Base-by-base conservation (phyloP, 2,888 invertebrate genomes). In the Hypercompe scribonia region DNA sequence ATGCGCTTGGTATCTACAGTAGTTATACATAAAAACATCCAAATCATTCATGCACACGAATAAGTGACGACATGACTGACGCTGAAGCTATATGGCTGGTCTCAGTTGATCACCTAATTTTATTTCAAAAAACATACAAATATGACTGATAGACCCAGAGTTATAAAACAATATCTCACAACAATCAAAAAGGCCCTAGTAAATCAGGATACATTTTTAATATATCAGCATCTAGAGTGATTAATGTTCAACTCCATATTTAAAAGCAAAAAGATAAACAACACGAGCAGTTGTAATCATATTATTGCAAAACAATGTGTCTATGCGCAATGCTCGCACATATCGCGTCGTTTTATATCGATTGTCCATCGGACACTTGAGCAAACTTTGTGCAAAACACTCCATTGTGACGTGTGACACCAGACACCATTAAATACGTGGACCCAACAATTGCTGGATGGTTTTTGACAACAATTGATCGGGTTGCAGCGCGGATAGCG, bases 331-430 rank as follows among this genome's bases (percentile, higher is more conserved):
- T 75, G 75, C 72, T 54, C 67, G 67, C 72, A 75, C 63, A 66
- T 63, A 67, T 69, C 50, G 18, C 64, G 50, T 34, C 50, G 31
- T 39, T 58, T 33, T 63, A 74, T 70, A 71, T 70, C 78, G 81
- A 88, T 89, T 89, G 90, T 90, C 86, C 86, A 83, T 82, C 81
- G 80, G 86, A 87, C 91, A 91, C 91, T 92, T 91, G 91, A 82
- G 88, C 88, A 89, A 90, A 91, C 89, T 85, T 84, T 86, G 87
- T 85, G 86, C 89, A 87, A 89, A 91, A 90, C 89, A 89, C 76
- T 73, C 86, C 86, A 91, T 92, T 92, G 91, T 92, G 88, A 81
- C 81, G 75, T 75, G 70, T 75, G 79, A 76, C 81, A 85, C 87
- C 84, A 84, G 81, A 82, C 77, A 68, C 83, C 76, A 81, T 83